These are phyloP conservation scores for Suillia variegata DNA, from an alignment of 2,888 invertebrate genomes.

Conservation along the genomic window DNA sequence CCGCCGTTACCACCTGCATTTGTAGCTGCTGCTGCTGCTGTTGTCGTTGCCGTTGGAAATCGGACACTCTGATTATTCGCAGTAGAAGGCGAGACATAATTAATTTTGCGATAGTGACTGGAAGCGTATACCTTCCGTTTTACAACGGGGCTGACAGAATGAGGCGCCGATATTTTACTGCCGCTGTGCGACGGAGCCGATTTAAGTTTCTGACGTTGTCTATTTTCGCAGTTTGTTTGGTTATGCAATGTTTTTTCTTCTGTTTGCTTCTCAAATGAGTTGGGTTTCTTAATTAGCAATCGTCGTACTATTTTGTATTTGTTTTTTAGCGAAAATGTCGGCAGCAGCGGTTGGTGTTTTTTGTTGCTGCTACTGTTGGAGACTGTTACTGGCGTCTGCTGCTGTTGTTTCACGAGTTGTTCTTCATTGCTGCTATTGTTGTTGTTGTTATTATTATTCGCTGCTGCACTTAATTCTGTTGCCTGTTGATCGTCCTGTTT, in stretches of 20 bases:
- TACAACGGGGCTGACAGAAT: no score
- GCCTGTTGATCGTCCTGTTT: no score
- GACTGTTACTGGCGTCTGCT: neutral
- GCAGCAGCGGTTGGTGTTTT: conserved; percentile 13
- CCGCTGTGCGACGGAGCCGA: no score
- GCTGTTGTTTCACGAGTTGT: no score
- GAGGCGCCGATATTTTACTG: no score
- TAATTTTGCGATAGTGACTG: conserved; percentile 3
- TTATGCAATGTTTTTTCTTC: neutral
- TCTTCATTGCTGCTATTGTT: no score
- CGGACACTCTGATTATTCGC: no score
- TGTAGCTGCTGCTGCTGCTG: neutral
- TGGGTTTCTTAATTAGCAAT: conserved; percentile 16
- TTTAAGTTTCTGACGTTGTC: neutral
- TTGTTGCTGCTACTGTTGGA: conserved; percentile 7
- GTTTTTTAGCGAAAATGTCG: conserved; percentile 10
- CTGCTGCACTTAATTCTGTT: no score
- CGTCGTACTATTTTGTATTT: conserved; percentile 18
- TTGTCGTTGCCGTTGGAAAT: no score
- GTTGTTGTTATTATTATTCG: no score
- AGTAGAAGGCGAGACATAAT: no score
- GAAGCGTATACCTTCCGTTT: neutral
- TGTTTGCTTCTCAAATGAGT: neutral
- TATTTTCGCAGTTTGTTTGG: conserved; percentile 1
- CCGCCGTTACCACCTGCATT: neutral